Conservation (phyloP, 2,888 invertebrate species). For the Pollenia angustigena region DNA sequence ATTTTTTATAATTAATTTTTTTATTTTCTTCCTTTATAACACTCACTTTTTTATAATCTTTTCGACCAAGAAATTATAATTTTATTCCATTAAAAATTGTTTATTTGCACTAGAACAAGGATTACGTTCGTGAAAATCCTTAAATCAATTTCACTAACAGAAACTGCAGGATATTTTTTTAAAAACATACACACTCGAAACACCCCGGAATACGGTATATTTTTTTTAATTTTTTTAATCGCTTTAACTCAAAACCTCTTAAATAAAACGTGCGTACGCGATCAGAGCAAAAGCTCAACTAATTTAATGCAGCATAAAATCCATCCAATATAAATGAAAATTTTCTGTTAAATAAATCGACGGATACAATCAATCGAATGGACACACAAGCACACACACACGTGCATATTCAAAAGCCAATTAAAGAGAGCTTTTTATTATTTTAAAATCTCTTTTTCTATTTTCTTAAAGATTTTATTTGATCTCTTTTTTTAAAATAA, state of each 20-base stretch:
- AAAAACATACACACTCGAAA: constrained; percentile 13
- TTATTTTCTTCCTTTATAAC: not conserved
- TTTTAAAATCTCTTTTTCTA: too few relatives aligned
- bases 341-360: constrained; percentile 40
- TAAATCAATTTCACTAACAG: constrained; percentile 50
- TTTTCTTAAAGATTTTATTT: too few relatives aligned
- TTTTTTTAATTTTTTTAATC: not conserved
- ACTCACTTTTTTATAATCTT: constrained; percentile 63
- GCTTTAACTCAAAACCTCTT: too few relatives aligned
- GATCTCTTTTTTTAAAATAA: too few relatives aligned
- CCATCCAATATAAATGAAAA: constrained; percentile 66
- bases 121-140: constrained; percentile 53
- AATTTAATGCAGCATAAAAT: constrained; percentile 56
- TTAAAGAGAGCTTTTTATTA: too few relatives aligned
- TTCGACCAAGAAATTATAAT: not conserved
- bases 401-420: too few relatives aligned
- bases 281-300: constrained; percentile 72
- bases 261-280: constrained; percentile 58
- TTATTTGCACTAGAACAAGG: not conserved
- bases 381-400: not conserved
- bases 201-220: constrained; percentile 19
- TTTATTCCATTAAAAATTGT: constrained; percentile 16
- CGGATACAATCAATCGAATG: constrained; percentile 17
- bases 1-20: too few relatives aligned
- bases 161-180: constrained; percentile 62